These are phyloP conservation scores for Sebastes taczanowskii DNA, from an alignment of 2,797 vertebrate genomes.

Conservation along the genomic window DNA sequence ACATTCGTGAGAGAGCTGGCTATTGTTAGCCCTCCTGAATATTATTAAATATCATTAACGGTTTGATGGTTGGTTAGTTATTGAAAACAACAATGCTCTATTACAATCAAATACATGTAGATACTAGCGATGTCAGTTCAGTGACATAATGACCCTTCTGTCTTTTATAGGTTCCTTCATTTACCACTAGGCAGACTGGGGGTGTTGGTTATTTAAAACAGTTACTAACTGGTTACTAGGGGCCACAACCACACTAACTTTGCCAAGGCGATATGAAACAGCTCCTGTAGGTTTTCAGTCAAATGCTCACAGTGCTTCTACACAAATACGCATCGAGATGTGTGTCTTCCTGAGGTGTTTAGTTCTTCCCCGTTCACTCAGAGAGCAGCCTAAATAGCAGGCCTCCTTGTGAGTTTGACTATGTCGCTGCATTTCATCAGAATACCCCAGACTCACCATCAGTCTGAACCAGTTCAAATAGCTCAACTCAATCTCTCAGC, in stretches of 20 bases:
- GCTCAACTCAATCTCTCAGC: slow-evolving; percentile 76
- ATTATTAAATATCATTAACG: not conserved
- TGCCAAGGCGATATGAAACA: not conserved
- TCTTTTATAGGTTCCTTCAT: too few relatives aligned
- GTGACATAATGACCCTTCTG: too few relatives aligned
- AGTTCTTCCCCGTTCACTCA: slow-evolving; percentile 44
- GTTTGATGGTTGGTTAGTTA: not conserved
- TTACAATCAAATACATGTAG: not conserved
- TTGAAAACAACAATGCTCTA: not conserved
- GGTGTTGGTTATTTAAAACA: not conserved
- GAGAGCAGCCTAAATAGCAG: slow-evolving; percentile 41
- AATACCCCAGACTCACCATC: slow-evolving; percentile 80
- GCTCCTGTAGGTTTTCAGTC: slow-evolving; percentile 3
- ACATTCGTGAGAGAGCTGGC: not conserved
- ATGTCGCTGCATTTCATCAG: slow-evolving; percentile 83
- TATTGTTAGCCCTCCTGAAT: not conserved
- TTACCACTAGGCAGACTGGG: not conserved
- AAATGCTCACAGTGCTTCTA: not conserved
- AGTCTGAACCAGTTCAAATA: slow-evolving; percentile 79
- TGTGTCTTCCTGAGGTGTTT: slow-evolving; percentile 43
- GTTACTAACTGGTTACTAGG: not conserved
- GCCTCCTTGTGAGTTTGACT: slow-evolving; percentile 56
- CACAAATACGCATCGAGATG: slow-evolving; percentile 15
- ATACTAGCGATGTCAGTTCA: not conserved
- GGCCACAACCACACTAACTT: not conserved